phyloP scores from a whole-genome alignment of 2,888 invertebrate genomes.

The Andrena haemorrhoa region DNA sequence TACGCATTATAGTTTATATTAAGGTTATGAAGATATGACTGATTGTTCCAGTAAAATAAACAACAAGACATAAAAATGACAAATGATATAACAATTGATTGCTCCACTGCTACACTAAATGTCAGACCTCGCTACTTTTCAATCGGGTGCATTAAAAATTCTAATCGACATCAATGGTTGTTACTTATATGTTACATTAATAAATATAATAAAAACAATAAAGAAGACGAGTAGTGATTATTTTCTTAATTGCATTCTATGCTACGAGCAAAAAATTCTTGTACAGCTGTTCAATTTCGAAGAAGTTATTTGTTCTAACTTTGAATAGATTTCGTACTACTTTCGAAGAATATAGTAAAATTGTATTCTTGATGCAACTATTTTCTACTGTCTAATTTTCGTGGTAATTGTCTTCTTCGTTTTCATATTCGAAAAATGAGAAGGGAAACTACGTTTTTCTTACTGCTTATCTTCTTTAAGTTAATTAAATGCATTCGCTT shows the following conservation, averaged over 20 bases:
- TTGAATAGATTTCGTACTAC: constrained; percentile 1
- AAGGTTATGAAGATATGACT: constrained; percentile 79
- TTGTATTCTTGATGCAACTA: too few species aligned
- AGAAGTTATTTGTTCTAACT: not conserved
- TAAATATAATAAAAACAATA: constrained; percentile 46
- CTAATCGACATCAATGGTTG: constrained; percentile 25
- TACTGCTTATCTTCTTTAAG: constrained; percentile 49
- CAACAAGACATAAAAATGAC: constrained; percentile 82
- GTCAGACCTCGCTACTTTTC: constrained; percentile 37
- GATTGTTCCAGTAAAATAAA: constrained; percentile 80
- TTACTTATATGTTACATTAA: constrained; percentile 44
- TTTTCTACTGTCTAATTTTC: not conserved
- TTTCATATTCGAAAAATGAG: not conserved
- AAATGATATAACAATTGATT: constrained; percentile 82
- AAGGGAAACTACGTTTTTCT: constrained; percentile 22
- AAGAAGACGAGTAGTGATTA: constrained; percentile 54
- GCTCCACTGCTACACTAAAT: constrained; percentile 77
- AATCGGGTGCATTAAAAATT: constrained; percentile 37
- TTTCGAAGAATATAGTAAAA: too few species aligned
- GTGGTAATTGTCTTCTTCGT: not conserved
- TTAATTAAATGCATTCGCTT: constrained; percentile 57
- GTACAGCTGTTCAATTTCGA: not conserved
- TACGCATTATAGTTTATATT: constrained; percentile 69
- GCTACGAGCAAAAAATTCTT: not conserved
- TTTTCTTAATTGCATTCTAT: constrained; percentile 25